phyloP scores from a whole-genome alignment of 2,888 invertebrate species.

The Elaeidobius kamerunicus region DNA sequence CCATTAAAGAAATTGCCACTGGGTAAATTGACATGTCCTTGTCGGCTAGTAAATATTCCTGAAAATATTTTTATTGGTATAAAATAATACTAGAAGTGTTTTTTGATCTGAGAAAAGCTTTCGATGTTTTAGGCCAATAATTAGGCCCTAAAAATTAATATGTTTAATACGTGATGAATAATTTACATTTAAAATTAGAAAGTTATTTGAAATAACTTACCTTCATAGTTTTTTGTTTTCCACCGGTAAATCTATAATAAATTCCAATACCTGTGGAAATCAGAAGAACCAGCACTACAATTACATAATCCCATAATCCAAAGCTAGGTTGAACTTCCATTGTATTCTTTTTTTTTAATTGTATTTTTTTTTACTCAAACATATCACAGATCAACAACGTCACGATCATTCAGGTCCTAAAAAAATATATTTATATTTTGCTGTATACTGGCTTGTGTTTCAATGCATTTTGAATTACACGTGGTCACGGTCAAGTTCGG shows the following conservation, averaged over 20 bases:
- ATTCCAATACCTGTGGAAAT: constrained; percentile 76
- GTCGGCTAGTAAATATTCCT: constrained; percentile 83
- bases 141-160: too few species aligned
- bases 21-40: constrained; percentile 75
- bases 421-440: neutral
- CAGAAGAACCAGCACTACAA: constrained; percentile 66
- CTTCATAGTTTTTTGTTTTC: constrained; percentile 78
- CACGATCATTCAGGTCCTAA: neutral
- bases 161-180: too few species aligned
- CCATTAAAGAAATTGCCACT: constrained; percentile 86
- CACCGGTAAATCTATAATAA: constrained; percentile 82
- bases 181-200: too few species aligned
- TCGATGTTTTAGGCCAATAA: too few species aligned
- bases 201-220: too few species aligned
- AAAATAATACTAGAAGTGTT: too few species aligned
- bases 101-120: too few species aligned
- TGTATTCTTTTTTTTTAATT: neutral
- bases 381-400: neutral
- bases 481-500: neutral
- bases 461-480: neutral
- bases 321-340: constrained; percentile 45
- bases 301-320: constrained; percentile 70
- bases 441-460: neutral
- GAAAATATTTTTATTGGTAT: constrained; percentile 41
- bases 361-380: neutral